Conservation (phyloP, 2,888 invertebrate genomes). For the Drosophila mimica region DNA sequence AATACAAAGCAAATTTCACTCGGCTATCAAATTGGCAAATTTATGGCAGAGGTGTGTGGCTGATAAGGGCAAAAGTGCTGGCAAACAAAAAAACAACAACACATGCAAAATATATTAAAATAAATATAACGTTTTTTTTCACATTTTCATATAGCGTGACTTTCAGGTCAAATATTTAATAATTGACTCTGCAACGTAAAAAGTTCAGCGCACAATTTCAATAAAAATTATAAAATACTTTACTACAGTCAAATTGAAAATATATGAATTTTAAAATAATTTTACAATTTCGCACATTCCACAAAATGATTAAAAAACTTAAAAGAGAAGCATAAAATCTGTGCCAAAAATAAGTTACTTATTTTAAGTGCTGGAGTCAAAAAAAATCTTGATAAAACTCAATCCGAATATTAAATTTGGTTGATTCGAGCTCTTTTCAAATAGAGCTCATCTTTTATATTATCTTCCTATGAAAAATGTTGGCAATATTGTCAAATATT, state of each 20-base stretch:
- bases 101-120: neutral
- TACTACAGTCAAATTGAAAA: neutral
- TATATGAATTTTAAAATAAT: neutral
- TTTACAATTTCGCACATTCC: neutral
- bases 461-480: neutral
- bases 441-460: neutral
- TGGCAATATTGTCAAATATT: neutral
- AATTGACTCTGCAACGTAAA: neutral
- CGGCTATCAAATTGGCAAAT: constrained; percentile 19
- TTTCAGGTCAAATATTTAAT: neutral
- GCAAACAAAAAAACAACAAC: neutral
- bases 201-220: neutral
- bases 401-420: neutral
- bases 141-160: neutral
- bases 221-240: neutral
- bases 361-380: neutral
- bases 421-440: neutral
- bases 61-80: neutral
- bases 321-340: neutral
- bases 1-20: constrained; percentile 10
- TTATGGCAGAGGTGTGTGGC: neutral
- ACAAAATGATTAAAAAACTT: neutral
- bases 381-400: neutral
- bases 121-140: neutral
- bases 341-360: neutral